These are phyloP conservation scores for Diaphora mendica DNA, from an alignment of 2,888 invertebrate species.

Conservation along the genomic window DNA sequence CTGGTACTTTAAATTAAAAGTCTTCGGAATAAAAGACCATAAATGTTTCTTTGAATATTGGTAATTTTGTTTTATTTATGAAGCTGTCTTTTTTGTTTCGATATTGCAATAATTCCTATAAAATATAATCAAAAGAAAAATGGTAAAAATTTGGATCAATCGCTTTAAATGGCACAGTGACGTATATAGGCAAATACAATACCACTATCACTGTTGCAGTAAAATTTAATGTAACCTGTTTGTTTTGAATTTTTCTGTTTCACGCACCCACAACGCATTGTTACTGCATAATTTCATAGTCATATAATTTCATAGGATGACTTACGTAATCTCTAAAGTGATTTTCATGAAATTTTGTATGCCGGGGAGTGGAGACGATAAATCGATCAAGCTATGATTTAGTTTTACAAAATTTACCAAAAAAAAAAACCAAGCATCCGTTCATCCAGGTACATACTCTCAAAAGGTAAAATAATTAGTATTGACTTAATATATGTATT, in stretches of 20 bases:
- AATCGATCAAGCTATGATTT: no score
- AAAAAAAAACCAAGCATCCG: no score
- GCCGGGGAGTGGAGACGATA: no score
- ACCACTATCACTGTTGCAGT: background rate
- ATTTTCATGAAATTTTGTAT: no score
- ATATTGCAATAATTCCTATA: background rate
- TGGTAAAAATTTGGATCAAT: background rate
- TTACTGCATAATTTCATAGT: no score
- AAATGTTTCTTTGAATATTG: conserved; percentile 8
- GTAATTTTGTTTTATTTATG: conserved; percentile 7
- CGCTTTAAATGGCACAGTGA: background rate
- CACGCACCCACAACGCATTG: no score
- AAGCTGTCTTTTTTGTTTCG: background rate
- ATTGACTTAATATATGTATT: background rate
- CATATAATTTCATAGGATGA: no score
- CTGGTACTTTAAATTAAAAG: conserved; percentile 15
- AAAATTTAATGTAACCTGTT: background rate
- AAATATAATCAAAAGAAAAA: background rate
- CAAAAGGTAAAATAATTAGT: background rate
- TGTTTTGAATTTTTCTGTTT: background rate
- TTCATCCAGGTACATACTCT: background rate
- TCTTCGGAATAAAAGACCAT: conserved; percentile 9
- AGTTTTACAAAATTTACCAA: no score
- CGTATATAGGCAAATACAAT: background rate
- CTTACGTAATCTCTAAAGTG: no score